Percentiles rank a stretch among this genome's conserved stretches.
Evolutionary conservation across 2,113 vertebrate genomes (phyloP).

Genomic region (Bagarius yarrelli): DNA sequence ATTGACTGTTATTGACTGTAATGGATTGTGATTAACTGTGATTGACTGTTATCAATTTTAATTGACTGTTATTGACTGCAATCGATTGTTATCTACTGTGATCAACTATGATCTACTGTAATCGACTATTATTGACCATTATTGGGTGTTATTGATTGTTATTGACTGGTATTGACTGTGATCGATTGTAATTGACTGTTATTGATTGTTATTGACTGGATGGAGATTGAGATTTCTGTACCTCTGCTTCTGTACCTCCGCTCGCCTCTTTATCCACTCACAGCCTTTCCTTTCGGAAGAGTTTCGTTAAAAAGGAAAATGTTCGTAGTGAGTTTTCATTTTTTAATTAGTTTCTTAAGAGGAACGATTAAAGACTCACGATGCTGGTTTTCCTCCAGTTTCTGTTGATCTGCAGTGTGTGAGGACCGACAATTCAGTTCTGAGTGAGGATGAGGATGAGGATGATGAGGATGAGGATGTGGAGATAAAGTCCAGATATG

Average conservation of each 20-base stretch:
- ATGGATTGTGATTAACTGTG: no score
- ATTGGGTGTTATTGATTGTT: constrained; percentile 5
- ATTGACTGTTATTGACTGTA: constrained; percentile 31
- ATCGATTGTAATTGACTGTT: no score
- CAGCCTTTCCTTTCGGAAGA: constrained; percentile 30
- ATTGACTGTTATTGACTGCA: constrained; percentile 30
- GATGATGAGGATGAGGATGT: background rate
- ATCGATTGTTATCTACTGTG: background rate
- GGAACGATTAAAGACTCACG: constrained; percentile 23
- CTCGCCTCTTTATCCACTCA: constrained; percentile 36
- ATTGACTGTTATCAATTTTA: background rate
- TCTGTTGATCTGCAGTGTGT: constrained; percentile 4
- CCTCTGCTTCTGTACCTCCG: no score
- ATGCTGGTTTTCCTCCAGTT: constrained; percentile 34
- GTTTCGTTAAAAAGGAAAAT: constrained; percentile 41
- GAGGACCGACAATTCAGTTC: constrained; percentile 20
- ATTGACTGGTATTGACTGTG: constrained; percentile 16
- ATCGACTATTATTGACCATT: constrained; percentile 31
- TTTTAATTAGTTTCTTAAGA: background rate
- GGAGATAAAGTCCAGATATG: constrained; percentile 33
- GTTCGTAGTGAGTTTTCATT: constrained; percentile 54
- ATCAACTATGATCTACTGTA: no score
- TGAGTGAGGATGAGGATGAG: background rate
- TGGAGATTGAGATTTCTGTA: constrained; percentile 47
- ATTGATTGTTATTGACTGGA: constrained; percentile 47